These are phyloP conservation scores for Lepetodrilus schrolli DNA, from an alignment of 2,888 invertebrate genomes.

Conservation along the genomic window DNA sequence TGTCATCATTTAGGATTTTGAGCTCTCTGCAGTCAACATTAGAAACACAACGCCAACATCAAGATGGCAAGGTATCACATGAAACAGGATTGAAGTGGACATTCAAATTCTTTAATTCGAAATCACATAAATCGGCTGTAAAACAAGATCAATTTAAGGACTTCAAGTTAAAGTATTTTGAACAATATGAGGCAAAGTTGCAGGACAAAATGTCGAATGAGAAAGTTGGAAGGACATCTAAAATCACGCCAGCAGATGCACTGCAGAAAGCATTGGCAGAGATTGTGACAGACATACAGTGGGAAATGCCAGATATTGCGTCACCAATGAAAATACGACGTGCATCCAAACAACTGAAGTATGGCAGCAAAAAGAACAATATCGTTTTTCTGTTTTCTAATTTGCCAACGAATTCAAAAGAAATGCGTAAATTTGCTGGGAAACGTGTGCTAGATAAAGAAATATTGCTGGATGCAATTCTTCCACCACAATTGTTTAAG, in stretches of 20 bases:
- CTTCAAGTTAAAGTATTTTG: slow-evolving; percentile 60
- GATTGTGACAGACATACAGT: slow-evolving; percentile 61
- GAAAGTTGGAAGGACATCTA: neutral
- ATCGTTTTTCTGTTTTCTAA: slow-evolving; percentile 56
- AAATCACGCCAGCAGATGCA: slow-evolving; percentile 42
- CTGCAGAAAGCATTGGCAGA: slow-evolving; percentile 59
- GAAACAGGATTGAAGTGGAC: slow-evolving; percentile 58
- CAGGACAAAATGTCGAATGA: slow-evolving; percentile 39
- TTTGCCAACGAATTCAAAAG: slow-evolving; percentile 49
- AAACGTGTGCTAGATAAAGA: slow-evolving; percentile 64
- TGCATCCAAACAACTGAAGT: neutral
- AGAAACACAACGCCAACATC: slow-evolving; percentile 29
- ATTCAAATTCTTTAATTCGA: slow-evolving; percentile 61
- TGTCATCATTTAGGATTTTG: slow-evolving; percentile 55
- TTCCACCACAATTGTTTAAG: slow-evolving; percentile 53
- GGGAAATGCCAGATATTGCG: slow-evolving; percentile 61
- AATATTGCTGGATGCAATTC: slow-evolving; percentile 61
- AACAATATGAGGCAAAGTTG: slow-evolving; percentile 63
- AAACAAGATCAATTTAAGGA: slow-evolving; percentile 52
- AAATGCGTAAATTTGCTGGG: slow-evolving; percentile 56
- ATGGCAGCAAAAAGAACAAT: slow-evolving; percentile 36
- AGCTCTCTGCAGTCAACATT: slow-evolving; percentile 42
- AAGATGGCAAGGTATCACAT: slow-evolving; percentile 36
- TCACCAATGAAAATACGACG: slow-evolving; percentile 57
- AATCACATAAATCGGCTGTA: slow-evolving; percentile 38